Percentiles rank a stretch among this genome's conserved stretches.
Conservation (phyloP, 2,888 invertebrate species). For the Campopleginae sp. region DNA sequence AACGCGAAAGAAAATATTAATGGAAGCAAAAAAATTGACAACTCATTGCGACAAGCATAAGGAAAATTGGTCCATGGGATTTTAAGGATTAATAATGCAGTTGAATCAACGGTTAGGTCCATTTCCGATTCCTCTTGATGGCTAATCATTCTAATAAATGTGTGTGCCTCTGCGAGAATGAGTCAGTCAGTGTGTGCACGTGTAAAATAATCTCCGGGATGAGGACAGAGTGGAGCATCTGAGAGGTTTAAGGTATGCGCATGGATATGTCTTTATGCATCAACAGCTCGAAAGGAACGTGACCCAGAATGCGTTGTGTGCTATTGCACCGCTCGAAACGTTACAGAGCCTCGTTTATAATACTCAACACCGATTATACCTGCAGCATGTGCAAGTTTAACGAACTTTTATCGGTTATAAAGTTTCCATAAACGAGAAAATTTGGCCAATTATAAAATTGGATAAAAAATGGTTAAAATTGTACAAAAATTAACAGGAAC, state of each 20-base stretch:
- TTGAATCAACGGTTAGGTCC: neutral
- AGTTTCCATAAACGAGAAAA: neutral
- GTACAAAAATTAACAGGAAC: no score
- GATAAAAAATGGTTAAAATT: no score
- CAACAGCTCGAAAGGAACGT: conserved; percentile 74
- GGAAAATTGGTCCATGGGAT: neutral
- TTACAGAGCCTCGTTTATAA: conserved; percentile 44
- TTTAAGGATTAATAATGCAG: neutral
- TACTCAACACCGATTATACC: conserved; percentile 17
- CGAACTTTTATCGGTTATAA: neutral
- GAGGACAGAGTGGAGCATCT: conserved; percentile 25
- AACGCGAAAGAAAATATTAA: neutral
- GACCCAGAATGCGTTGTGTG: conserved; percentile 77
- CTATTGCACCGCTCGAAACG: conserved; percentile 70
- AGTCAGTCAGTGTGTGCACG: neutral
- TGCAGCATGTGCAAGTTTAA: neutral
- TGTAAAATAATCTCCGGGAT: neutral
- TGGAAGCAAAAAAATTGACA: neutral
- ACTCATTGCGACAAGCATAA: neutral
- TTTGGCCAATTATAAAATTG: neutral
- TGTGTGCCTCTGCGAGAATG: neutral
- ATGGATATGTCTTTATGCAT: conserved; percentile 54
- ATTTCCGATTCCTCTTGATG: neutral
- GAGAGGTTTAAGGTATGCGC: conserved; percentile 27
- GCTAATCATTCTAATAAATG: neutral